These are phyloP conservation scores for Argyrosomus japonicus DNA, from an alignment of 2,113 vertebrate species.

Conservation along the genomic window DNA sequence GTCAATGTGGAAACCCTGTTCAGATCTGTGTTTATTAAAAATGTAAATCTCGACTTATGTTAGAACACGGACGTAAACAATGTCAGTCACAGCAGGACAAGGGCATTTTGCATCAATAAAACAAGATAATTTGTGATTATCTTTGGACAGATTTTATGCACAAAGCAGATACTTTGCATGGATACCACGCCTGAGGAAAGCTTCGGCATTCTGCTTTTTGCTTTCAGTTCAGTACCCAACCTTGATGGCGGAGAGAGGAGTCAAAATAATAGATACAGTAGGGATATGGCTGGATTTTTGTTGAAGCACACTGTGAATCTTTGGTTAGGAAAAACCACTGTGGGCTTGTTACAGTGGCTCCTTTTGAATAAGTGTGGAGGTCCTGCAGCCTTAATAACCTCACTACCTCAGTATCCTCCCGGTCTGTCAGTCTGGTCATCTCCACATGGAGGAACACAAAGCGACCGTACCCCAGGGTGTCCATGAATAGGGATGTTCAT, in stretches of 20 bases:
- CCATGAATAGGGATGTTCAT: conserved; percentile 65
- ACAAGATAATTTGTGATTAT: conserved; percentile 26
- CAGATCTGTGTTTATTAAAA: conserved; percentile 43
- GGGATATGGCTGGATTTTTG: conserved; percentile 53
- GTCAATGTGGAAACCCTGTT: conserved; percentile 49
- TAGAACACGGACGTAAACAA: conserved; percentile 20
- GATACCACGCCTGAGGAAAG: conserved; percentile 15
- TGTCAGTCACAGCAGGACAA: conserved; percentile 2
- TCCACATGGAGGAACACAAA: conserved; percentile 48
- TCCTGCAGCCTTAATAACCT: conserved; percentile 63
- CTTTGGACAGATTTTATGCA: conserved; percentile 33
- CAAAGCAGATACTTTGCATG: conserved; percentile 4
- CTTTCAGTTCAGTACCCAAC: conserved; percentile 57
- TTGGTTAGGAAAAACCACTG: conserved; percentile 54
- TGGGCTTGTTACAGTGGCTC: conserved; percentile 55
- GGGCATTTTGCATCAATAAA: background rate
- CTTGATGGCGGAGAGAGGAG: conserved; percentile 60
- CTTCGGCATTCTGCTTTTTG: conserved; percentile 8
- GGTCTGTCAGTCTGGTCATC: conserved; percentile 51
- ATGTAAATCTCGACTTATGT: conserved; percentile 53
- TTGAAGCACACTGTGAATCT: conserved; percentile 64
- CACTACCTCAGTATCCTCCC: conserved; percentile 49
- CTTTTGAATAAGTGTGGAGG: conserved; percentile 60
- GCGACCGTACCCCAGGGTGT: conserved; percentile 25
- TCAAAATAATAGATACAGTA: conserved; percentile 67